Percentiles rank a stretch among this genome's conserved stretches.
Evolutionary conservation across 2,113 vertebrate species (phyloP).

Genomic region (Tragulus kanchil): DNA sequence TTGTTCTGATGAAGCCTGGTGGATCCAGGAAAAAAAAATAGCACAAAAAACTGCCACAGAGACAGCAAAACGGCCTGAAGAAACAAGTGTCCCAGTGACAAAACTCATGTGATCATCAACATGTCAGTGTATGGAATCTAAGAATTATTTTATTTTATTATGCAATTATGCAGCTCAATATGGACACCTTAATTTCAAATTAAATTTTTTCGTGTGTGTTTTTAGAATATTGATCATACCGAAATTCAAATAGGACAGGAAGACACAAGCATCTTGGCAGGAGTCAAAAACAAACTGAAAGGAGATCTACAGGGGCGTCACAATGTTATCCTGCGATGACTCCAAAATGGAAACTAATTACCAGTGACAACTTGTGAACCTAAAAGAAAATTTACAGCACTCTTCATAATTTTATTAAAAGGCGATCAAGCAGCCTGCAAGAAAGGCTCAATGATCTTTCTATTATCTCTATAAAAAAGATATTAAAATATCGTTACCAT

Average conservation of each 20-base stretch:
- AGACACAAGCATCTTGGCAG: neutral
- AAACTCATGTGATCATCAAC: neutral
- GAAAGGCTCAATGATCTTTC: neutral
- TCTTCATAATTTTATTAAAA: conserved; percentile 53
- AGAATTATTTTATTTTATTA: conserved; percentile 55
- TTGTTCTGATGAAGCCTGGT: neutral
- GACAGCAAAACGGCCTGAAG: conserved; percentile 27
- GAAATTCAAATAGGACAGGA: conserved; percentile 50
- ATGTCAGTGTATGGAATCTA: neutral
- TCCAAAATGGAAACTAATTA: conserved; percentile 55
- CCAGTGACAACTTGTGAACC: conserved; percentile 17
- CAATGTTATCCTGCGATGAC: conserved; percentile 27
- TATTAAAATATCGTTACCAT: neutral
- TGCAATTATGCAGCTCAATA: neutral
- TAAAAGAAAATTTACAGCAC: conserved; percentile 32
- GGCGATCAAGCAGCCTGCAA: neutral
- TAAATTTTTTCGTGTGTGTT: neutral
- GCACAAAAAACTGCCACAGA: neutral
- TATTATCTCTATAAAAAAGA: conserved; percentile 23
- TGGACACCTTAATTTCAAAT: conserved; percentile 32
- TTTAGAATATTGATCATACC: conserved; percentile 11
- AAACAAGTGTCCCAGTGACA: neutral
- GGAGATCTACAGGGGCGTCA: neutral
- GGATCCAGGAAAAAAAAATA: conserved; percentile 15
- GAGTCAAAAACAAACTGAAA: conserved; percentile 11